Base-by-base conservation (phyloP, 2,888 invertebrate species). In the Sphaerophoria rueppellii region DNA sequence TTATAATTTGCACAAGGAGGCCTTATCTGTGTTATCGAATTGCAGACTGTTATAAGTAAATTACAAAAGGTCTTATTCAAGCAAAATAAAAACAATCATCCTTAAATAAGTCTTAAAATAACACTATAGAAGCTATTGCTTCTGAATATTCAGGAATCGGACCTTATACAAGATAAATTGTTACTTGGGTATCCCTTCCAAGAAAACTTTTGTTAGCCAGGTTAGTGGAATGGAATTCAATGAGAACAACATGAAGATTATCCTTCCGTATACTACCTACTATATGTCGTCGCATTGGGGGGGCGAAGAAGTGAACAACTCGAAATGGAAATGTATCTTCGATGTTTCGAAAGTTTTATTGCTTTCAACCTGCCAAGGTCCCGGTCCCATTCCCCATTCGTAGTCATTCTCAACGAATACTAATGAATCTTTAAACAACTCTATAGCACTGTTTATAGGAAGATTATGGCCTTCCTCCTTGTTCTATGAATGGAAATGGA, bases 201-300 rank as follows among this genome's bases (percentile, higher is more conserved):
- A 83, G 83, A 75, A 67, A 67, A 83, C 72, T 75, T 72, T 61
- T 50, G 75, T 76, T 83, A 83, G 83, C 76, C 61, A 67, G 80
- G 80, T 80, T 76, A 83, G 67, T 37, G 54, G 40, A 67, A 50
- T 81, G 76, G 55, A 69, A 72, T 76, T 55, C 60, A 4, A 35
- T 60, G 72, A 43, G 16, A 61, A 57, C 46, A 69, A 76, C 46
- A 24, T 40, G 58, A 50, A 35, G 6, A 58, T 50, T 48, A 65
- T 83, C 75, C 75, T 83, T 83, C 48, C 43, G 75, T 34, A 71
- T 83, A 70, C 61, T 71, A 83, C 75, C 61, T 71, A 83, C 75
- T 24, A 2, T 24, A 2, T 79, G 74, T 75, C 55, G 60, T 72
- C 83, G 61, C 75, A 80, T 80, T 76, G 71, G 55, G 74, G 58